These are phyloP conservation scores for Neopipo cinnamomea DNA, from an alignment of 2,113 vertebrate species.

Conservation along the genomic window DNA sequence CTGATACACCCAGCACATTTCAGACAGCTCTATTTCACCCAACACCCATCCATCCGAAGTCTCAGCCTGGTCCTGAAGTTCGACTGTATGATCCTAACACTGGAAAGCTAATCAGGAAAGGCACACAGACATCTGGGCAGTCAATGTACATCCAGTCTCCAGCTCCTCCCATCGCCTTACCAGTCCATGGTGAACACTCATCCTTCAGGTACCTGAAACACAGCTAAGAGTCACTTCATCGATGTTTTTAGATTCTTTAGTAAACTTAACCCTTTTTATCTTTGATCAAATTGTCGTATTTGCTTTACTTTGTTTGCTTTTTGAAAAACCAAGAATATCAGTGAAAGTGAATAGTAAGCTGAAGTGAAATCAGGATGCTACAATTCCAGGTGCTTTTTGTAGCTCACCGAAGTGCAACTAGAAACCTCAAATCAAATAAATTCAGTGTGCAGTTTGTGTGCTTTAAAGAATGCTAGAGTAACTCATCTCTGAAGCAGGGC, in stretches of 20 bases:
- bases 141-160: constrained; percentile 76
- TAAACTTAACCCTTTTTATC: neutral
- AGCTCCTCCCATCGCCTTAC: constrained; percentile 68
- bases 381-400: neutral
- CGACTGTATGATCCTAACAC: constrained; percentile 90
- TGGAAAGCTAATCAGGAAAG: constrained; percentile 90
- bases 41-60: constrained; percentile 79
- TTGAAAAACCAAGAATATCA: neutral
- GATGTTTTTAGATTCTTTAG: neutral
- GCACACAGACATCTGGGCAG: constrained; percentile 62
- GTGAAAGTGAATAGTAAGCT: neutral
- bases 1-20: constrained; percentile 75
- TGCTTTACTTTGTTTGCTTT: neutral
- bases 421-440: neutral
- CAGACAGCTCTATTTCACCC: constrained; percentile 82
- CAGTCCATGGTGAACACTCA: constrained; percentile 78
- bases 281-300: neutral
- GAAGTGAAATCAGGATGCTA: neutral
- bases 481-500: neutral
- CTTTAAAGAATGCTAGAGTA: neutral
- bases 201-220: constrained; percentile 84
- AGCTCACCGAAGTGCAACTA: neutral
- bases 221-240: neutral
- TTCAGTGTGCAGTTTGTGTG: fast-evolving
- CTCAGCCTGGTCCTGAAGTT: constrained; percentile 76